Evolutionary conservation across 1,140 invertebrate genomes (phyloP).

Genomic region (Dendrolimus punctatus): DNA sequence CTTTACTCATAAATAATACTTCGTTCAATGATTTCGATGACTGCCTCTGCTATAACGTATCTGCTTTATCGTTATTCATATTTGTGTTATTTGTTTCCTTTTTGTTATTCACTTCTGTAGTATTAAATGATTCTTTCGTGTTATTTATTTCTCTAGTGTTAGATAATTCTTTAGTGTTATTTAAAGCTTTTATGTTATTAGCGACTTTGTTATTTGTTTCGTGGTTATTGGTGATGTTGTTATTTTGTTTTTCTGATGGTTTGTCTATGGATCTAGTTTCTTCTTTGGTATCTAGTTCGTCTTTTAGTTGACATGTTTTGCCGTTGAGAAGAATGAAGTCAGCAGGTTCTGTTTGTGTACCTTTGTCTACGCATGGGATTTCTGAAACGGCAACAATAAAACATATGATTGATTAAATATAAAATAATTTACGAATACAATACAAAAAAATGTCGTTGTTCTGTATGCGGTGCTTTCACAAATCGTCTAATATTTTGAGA

Average conservation of each 20-base stretch:
- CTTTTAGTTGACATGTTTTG: constrained; percentile 31
- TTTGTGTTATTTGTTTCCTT: constrained; percentile 13
- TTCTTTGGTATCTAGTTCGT: constrained; percentile 19
- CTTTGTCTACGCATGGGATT: constrained; percentile 39
- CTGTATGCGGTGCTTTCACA: no score
- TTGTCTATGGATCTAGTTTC: constrained; percentile 20
- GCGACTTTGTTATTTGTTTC: constrained; percentile 1
- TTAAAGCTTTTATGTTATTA: no score
- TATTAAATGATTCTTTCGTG: no score
- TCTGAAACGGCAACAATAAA: constrained; percentile 27
- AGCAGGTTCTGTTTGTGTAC: constrained; percentile 47
- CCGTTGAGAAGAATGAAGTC: constrained; percentile 52
- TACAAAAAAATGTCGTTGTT: no score
- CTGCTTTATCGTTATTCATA: constrained; percentile 28
- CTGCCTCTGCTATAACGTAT: constrained; percentile 57
- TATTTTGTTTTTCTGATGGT: constrained; percentile 22
- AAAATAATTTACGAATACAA: no score
- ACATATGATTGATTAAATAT: no score
- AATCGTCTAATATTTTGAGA: no score
- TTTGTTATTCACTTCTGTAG: constrained; percentile 2
- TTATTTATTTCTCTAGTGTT: no score
- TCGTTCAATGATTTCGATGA: constrained; percentile 47
- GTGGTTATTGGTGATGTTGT: constrained; percentile 12
- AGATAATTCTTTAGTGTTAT: no score
- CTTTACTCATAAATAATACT: constrained; percentile 28